Evolutionary conservation across 2,113 vertebrate genomes (phyloP).

Genomic region (Larimichthys polyactis): DNA sequence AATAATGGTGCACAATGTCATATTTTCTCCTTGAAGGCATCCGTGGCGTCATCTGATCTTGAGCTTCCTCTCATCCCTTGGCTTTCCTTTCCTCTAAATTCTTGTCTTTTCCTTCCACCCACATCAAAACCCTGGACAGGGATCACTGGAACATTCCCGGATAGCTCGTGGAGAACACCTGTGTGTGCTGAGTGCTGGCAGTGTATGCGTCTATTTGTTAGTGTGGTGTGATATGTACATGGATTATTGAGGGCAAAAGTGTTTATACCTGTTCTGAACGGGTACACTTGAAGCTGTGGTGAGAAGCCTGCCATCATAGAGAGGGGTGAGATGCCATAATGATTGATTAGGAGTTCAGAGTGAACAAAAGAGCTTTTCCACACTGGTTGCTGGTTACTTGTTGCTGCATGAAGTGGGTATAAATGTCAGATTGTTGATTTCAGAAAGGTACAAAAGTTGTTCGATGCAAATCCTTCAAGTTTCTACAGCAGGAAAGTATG

Average conservation of each 20-base stretch:
- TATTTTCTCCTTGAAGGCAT: not conserved
- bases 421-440: not conserved
- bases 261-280: not conserved
- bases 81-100: conserved; percentile 70
- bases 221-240: conserved; percentile 80
- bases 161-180: conserved; percentile 75
- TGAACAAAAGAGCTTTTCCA: not conserved
- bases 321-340: not conserved
- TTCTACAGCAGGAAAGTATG: not conserved
- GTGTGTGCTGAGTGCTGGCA: conserved; percentile 73
- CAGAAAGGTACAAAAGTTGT: not conserved
- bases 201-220: conserved; percentile 75
- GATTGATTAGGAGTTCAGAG: not conserved
- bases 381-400: not conserved
- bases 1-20: not conserved
- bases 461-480: not conserved
- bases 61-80: conserved; percentile 51
- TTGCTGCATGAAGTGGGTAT: not conserved
- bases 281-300: not conserved
- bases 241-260: conserved; percentile 65
- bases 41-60: not conserved
- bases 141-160: conserved; percentile 80
- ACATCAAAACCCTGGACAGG: conserved; percentile 82
- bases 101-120: conserved; percentile 67
- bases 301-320: not conserved